These are phyloP conservation scores for Acropternis orthonyx DNA, from an alignment of 2,797 vertebrate genomes.

Conservation along the genomic window DNA sequence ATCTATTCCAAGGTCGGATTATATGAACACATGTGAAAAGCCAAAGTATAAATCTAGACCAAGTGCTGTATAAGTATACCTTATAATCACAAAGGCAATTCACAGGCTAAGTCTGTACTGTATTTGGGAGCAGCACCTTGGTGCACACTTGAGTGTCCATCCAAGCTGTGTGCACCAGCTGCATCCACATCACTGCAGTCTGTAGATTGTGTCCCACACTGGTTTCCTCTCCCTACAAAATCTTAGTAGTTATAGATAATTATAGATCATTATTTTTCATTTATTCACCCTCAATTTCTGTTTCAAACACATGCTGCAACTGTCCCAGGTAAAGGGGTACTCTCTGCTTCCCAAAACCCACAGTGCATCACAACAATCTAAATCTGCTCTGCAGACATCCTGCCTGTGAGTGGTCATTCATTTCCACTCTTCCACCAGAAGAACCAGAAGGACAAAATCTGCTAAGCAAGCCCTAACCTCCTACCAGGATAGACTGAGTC, in stretches of 20 bases:
- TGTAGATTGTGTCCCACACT: neutral
- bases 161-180: neutral
- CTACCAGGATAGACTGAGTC: neutral
- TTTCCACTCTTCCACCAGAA: neutral
- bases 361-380: neutral
- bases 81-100: neutral
- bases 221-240: neutral
- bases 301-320: neutral
- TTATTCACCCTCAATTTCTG: neutral
- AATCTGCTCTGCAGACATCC: neutral
- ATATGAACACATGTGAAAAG: neutral
- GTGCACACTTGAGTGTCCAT: neutral
- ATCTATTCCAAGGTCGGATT: neutral
- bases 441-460: neutral
- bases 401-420: neutral
- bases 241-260: neutral
- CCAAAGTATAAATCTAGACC: neutral
- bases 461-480: neutral
- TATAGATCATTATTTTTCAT: neutral
- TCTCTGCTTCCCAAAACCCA: neutral
- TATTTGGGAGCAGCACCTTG: neutral
- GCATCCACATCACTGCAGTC: neutral
- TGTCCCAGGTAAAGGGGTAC: neutral
- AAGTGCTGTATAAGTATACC: neutral
- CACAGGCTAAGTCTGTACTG: neutral